Percentiles rank a stretch among this genome's conserved stretches.
Evolutionary conservation across 2,888 invertebrate species (phyloP).

Genomic region (Dorcus parallelipipedus): DNA sequence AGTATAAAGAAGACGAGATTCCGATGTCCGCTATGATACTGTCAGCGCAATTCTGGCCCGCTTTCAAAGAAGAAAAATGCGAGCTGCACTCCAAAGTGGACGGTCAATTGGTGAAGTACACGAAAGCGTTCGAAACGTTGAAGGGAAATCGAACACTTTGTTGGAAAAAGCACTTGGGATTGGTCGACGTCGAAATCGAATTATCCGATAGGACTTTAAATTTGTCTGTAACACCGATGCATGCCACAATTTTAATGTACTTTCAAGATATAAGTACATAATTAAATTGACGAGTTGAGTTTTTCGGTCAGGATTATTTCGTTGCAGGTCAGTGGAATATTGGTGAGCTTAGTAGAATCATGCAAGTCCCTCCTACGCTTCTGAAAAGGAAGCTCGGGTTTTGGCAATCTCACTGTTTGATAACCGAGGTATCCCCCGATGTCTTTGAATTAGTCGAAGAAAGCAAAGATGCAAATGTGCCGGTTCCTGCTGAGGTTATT

Average conservation of each 20-base stretch:
- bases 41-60: constrained; percentile 99
- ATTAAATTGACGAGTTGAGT: constrained; percentile 11
- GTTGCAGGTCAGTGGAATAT: constrained; percentile 73
- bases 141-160: constrained; percentile 89
- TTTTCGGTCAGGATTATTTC: not conserved
- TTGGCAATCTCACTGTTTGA: constrained; percentile 91
- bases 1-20: constrained; percentile 46
- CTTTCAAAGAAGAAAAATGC: constrained; percentile 90
- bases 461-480: constrained; percentile 55
- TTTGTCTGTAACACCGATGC: constrained; percentile 84
- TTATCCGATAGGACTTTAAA: constrained; percentile 71
- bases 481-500: constrained; percentile 61
- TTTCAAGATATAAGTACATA: constrained; percentile 77
- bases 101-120: constrained; percentile 79
- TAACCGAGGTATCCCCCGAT: constrained; percentile 74
- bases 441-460: constrained; percentile 71
- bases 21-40: constrained; percentile 82
- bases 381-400: constrained; percentile 83
- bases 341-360: constrained; percentile 78
- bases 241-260: constrained; percentile 91
- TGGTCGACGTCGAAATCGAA: constrained; percentile 87
- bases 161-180: constrained; percentile 93
- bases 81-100: constrained; percentile 79
- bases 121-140: constrained; percentile 84
- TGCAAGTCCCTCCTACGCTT: constrained; percentile 84